Conservation (phyloP, 2,113 vertebrate species). For the Calonectris borealis region DNA sequence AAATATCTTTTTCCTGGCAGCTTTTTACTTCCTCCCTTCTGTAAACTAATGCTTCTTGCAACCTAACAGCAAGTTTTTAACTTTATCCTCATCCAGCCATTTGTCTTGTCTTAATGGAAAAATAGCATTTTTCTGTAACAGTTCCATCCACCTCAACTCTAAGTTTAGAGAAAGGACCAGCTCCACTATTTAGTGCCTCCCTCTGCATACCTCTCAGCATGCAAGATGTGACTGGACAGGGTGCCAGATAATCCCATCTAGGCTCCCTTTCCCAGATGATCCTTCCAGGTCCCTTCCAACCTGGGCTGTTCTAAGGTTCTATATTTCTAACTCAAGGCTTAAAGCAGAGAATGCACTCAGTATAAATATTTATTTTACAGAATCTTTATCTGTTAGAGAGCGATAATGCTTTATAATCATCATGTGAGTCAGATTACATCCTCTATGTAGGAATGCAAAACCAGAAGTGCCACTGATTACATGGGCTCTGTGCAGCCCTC, state of each 20-base stretch:
- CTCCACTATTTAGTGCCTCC: neutral
- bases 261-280: neutral
- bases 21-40: neutral
- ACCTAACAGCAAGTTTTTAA: neutral
- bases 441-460: neutral
- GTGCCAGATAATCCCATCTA: neutral
- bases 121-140: neutral
- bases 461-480: neutral
- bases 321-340: neutral
- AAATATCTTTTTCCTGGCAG: neutral
- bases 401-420: neutral
- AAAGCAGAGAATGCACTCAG: neutral
- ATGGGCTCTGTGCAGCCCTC: neutral
- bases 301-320: neutral
- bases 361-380: neutral
- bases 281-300: neutral
- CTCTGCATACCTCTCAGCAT: neutral
- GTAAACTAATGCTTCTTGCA: neutral
- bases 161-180: neutral
- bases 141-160: neutral
- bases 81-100: neutral
- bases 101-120: neutral
- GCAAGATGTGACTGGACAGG: neutral
- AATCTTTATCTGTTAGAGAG: neutral
- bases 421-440: neutral